Base-by-base conservation (phyloP, 1,140 invertebrate genomes). In the Episyrphus balteatus region DNA sequence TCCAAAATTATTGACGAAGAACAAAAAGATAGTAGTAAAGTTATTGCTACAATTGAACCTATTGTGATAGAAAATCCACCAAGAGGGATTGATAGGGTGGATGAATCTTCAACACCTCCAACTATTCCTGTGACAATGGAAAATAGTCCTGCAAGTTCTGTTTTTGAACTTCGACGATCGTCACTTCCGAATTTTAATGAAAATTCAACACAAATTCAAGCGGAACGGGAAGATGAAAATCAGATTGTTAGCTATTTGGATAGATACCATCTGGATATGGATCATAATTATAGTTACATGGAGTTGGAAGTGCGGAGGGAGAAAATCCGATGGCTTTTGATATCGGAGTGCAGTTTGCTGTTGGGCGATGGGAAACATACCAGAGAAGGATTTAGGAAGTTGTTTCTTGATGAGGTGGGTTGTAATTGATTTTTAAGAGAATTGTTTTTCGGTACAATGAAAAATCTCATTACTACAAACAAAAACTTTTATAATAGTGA, bases 211-310 rank as follows among this genome's bases (percentile, higher is more conserved):
- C 49, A 44, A 51, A 61, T 54, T 49, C 55, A 61, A 59, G 59
- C 61, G 59, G 51, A 51, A 42, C 55, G 38, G 53, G 56, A 56
- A 52, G 61, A 57, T 52, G 60, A 66, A 65, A 59, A 55, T 54
- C 48, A 60, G 55, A 55, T 60, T 26, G 33, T 36, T 15, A 42
- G 55, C 50, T 66, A 66, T 58, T 62, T 63, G 56, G 61, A 62
- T 49, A 61, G 58, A 55, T 63, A 66, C 58, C 66, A 63, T 54
- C 57, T 66, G 51, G 62, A 66, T 63, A 63, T 66, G 61, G 63
- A 66, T 61, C 66, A 62, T 55, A 66, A 68, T 53, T 68, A 59
- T 51, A 68, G 66, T 52, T 58, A 59, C 33, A 68, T 68, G 66
- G 66, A 68, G 56, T 51, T 68, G 50, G 66, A 68, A 51, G 66